Evolutionary conservation across 2,113 vertebrate species (phyloP).

Genomic region (Recurvirostra avosetta): DNA sequence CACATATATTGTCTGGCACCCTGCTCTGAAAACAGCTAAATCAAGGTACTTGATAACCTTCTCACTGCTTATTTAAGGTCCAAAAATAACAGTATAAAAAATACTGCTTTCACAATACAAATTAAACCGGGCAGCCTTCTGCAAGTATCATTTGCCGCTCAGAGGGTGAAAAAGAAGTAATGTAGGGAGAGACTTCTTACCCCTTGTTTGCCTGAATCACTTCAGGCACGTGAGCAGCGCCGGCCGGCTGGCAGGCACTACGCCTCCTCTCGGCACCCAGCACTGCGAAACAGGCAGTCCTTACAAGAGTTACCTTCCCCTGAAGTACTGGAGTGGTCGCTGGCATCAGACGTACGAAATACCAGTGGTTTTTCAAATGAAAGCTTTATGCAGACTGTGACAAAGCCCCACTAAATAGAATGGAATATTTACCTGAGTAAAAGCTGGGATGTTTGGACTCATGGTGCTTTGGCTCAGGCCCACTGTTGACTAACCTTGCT

Average conservation of each 20-base stretch:
- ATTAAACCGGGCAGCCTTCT: background rate
- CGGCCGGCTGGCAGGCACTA: rapidly evolving
- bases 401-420: background rate
- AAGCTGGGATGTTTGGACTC: background rate
- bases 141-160: background rate
- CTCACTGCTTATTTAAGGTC: background rate
- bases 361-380: background rate
- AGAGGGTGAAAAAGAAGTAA: background rate
- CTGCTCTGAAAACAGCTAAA: background rate
- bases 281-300: background rate
- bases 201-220: background rate
- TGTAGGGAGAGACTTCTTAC: background rate
- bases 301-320: background rate
- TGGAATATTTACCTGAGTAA: background rate
- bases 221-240: background rate
- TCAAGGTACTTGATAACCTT: background rate
- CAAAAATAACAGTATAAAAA: background rate
- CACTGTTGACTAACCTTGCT: background rate
- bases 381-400: background rate
- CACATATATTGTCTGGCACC: background rate
- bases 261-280: background rate
- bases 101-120: background rate
- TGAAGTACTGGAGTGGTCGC: background rate
- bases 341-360: background rate
- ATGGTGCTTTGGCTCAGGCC: background rate